Base-by-base conservation (phyloP, 2,797 vertebrate species). In the Diplodus puntazzo region DNA sequence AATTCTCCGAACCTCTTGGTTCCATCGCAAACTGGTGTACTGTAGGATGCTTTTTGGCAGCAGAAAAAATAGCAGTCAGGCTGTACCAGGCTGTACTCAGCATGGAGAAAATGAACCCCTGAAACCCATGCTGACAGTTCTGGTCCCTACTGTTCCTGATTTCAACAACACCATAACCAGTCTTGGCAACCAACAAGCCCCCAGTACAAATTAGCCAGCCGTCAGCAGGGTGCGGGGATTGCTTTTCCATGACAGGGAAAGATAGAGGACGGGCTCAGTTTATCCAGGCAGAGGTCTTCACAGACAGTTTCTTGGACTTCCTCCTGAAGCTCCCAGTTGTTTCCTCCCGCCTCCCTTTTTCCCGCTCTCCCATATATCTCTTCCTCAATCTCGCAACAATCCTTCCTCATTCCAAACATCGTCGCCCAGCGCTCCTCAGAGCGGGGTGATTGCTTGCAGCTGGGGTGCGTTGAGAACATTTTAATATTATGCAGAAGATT, bases 401-500 rank as follows among this genome's bases (percentile, higher is more conserved):
- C 79, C 69, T 67, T 75, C 73, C 74, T 71, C 57, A 45, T 76
- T 89, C 83, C 66, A 73, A 80, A 78, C 81, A 81, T 73, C 43
- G 43, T 86, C 50, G 23, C 73, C 78, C 87, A 87, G 85, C 8
- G 83, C 87, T 87, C 87, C 91, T 95, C 79, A 92, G 96, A 93
- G 90, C 63, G 61, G 91, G 69, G 82, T 97, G 96, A 98, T 97
- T 97, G 94, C 95, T 96, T 97, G 95, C 97, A 98, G 96, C 96
- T 97, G 96, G 94, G 91, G 90, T 91, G 92, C 95, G 93, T 94
- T 95, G 94, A 93, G 95, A 95, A 92, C 86, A 93, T 95, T 97
- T 97, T 97, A 96, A 97, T 97, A 96, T 96, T 95, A 90, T 95
- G 94, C 95, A 93, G 92, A 94, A 97, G 96, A 97, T 96, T 96